Conservation (phyloP, 92 coral and sea anemone species). For the Chrysogorgia sp. region DNA sequence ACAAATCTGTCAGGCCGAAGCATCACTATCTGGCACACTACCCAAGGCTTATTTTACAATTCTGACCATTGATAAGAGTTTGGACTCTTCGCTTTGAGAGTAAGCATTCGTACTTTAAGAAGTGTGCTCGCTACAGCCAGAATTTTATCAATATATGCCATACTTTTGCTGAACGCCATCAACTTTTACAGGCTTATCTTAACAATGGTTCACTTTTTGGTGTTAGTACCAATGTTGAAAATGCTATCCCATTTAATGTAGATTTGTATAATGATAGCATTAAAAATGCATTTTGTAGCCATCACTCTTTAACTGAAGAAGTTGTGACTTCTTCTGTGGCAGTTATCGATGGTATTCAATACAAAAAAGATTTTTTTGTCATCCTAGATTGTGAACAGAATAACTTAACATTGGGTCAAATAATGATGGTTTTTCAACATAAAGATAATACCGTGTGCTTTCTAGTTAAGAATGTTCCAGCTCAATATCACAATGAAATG, state of each 20-base stretch:
- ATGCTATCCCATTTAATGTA: conserved; percentile 12
- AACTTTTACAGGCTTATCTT: conserved; percentile 20
- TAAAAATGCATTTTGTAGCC: conserved; percentile 4
- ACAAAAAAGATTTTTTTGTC: conserved; percentile 1
- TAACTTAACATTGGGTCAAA: background rate
- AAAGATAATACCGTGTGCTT: conserved; percentile 1
- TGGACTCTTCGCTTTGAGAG: conserved; percentile 21
- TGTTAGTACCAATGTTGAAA: background rate
- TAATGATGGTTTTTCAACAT: conserved; percentile 10
- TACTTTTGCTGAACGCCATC: too few relatives aligned
- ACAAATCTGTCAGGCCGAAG: conserved; percentile 5
- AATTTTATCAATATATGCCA: too few relatives aligned
- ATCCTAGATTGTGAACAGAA: background rate
- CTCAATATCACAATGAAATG: conserved; percentile 1
- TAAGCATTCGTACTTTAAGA: conserved; percentile 20
- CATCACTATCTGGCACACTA: conserved; percentile 28
- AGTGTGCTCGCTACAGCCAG: too few relatives aligned
- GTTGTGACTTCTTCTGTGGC: background rate
- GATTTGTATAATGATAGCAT: background rate
- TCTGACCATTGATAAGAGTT: conserved; percentile 14
- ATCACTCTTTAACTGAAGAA: background rate
- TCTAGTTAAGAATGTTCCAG: background rate
- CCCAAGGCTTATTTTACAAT: conserved; percentile 8
- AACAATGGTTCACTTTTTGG: conserved; percentile 26
- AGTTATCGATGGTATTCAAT: conserved; percentile 3